Evolutionary conservation across 2,113 vertebrate species (phyloP).

Genomic region (Equus quagga): DNA sequence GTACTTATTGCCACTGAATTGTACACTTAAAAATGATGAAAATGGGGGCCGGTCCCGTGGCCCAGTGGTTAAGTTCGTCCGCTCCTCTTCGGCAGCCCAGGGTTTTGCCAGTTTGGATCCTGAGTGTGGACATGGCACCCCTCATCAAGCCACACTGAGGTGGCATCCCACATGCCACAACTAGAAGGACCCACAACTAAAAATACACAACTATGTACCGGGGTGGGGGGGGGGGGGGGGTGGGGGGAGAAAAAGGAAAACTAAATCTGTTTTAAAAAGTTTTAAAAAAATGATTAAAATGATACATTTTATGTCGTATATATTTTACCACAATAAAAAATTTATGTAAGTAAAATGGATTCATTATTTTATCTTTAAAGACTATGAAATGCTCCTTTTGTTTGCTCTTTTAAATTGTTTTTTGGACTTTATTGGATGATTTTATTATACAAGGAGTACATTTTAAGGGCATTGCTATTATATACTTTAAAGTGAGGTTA

Average conservation of each 20-base stretch:
- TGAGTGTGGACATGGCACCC: too few relatives aligned
- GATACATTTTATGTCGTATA: background rate
- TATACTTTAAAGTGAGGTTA: conserved; percentile 27
- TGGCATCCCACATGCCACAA: too few relatives aligned
- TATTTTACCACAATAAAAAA: background rate
- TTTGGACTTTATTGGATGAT: background rate
- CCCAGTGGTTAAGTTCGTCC: too few relatives aligned
- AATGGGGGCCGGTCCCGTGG: background rate
- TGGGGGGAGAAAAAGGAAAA: too few relatives aligned
- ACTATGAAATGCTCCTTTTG: background rate
- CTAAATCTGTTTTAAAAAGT: too few relatives aligned
- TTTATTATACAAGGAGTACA: background rate
- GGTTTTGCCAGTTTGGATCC: too few relatives aligned
- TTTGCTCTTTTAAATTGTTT: background rate
- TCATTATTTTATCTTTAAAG: conserved; percentile 22
- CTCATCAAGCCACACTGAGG: too few relatives aligned
- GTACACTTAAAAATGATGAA: background rate
- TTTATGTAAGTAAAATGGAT: background rate
- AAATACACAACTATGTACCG: too few relatives aligned
- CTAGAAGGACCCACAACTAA: too few relatives aligned
- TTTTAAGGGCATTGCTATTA: background rate
- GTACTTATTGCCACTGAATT: background rate
- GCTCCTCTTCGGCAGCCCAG: too few relatives aligned
- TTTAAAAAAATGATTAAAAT: background rate
- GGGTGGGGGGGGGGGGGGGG: too few relatives aligned